Percentiles rank a stretch among this genome's conserved stretches.
Conservation (phyloP, 2,888 invertebrate species). For the Stenodera caucasica region DNA sequence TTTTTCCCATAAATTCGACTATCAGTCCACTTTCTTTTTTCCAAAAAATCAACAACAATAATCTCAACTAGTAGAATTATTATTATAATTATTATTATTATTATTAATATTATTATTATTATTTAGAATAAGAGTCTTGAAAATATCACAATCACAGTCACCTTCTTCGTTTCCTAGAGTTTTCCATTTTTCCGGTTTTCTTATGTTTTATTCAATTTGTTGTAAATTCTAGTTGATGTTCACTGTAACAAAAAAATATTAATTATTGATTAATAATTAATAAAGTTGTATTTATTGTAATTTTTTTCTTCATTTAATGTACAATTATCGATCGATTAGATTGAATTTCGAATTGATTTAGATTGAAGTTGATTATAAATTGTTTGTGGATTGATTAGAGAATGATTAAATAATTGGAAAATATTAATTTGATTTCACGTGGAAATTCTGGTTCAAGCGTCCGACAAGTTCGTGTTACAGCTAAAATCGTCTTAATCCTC, state of each 20-base stretch:
- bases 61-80: conserved; percentile 34
- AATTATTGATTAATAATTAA: no score
- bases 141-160: conserved; percentile 51
- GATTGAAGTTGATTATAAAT: not conserved
- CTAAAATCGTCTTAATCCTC: no score
- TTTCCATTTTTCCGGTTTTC: no score
- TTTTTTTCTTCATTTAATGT: no score
- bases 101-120: conserved; percentile 21
- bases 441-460: no score
- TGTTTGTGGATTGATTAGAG: conserved; percentile 13
- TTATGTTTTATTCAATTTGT: no score
- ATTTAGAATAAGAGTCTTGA: conserved; percentile 48
- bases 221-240: conserved; percentile 43
- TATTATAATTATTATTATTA: conserved; percentile 7
- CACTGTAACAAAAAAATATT: conserved; percentile 48
- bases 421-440: no score
- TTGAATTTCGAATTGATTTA: no score
- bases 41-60: conserved; percentile 39
- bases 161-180: conserved; percentile 30
- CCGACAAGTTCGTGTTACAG: no score
- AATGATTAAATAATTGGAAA: conserved; percentile 20
- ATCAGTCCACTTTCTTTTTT: conserved; percentile 41
- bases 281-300: no score
- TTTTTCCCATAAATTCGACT: conserved; percentile 46
- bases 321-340: not conserved